Conservation (phyloP, 1,140 invertebrate genomes). For the Drosophila tropicalis region DNA sequence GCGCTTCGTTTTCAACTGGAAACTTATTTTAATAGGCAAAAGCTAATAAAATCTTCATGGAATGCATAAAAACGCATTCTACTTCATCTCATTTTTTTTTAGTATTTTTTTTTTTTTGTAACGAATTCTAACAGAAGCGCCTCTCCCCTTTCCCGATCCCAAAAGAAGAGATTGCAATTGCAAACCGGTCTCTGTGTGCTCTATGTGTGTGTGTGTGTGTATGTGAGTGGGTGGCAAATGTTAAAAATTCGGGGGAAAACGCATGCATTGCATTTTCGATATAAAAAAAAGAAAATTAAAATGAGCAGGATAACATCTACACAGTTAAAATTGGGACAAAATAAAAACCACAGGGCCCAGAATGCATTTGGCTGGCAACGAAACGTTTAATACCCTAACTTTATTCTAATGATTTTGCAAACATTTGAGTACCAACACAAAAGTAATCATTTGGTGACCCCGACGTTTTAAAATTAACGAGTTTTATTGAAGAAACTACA, state of each 20-base stretch:
- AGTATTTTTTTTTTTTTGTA: no score
- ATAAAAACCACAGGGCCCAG: constrained; percentile 22
- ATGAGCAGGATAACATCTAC: constrained; percentile 19
- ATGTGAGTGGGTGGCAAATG: constrained; percentile 28
- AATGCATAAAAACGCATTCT: no score
- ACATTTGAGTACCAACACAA: no score
- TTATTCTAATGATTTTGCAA: no score
- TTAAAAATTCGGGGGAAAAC: neutral
- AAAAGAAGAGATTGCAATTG: neutral
- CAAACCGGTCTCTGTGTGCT: neutral
- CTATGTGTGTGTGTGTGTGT: constrained; percentile 17
- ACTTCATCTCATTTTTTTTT: no score
- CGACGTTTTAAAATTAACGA: no score
- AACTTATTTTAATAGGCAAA: constrained; percentile 3
- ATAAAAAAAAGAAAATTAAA: constrained; percentile 30
- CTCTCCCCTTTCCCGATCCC: neutral
- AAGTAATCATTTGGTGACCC: no score
- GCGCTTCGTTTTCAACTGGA: neutral
- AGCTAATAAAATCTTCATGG: constrained; percentile 1
- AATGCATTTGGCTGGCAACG: neutral
- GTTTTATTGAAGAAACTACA: no score
- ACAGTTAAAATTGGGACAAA: constrained; percentile 48
- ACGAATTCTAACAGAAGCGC: neutral
- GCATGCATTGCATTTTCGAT: constrained; percentile 32
- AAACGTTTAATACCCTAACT: neutral